Percentiles rank a stretch among this genome's conserved stretches.
phyloP scores from a whole-genome alignment of 2,797 vertebrate genomes.

The Lindbergichthys nudifrons region DNA sequence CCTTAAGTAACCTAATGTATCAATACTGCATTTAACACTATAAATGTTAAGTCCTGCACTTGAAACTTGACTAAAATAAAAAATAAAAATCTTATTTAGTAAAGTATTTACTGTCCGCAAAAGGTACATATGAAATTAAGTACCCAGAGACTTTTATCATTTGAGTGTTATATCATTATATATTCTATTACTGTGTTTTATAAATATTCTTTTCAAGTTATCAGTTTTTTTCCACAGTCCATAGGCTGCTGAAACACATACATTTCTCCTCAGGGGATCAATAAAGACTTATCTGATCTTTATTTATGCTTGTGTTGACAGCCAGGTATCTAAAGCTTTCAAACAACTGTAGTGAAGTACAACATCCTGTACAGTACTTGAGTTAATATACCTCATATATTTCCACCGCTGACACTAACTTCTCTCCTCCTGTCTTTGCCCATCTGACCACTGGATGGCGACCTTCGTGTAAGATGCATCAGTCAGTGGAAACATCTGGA shows the following conservation, averaged over 20 bases:
- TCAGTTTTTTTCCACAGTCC: neutral
- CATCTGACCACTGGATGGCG: constrained; percentile 65
- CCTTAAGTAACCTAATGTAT: no score
- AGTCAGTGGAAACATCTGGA: constrained; percentile 67
- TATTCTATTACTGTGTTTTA: neutral
- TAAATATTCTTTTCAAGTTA: neutral
- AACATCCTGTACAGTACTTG: no score
- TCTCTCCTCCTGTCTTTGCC: neutral
- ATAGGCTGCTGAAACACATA: neutral
- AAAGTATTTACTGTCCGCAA: neutral
- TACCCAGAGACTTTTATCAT: no score
- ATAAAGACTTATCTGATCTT: neutral
- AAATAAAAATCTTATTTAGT: neutral
- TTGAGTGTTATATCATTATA: neutral
- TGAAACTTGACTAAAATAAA: neutral
- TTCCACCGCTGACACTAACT: neutral
- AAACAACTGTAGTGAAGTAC: no score
- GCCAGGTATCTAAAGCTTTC: neutral
- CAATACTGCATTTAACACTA: neutral
- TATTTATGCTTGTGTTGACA: neutral
- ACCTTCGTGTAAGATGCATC: constrained; percentile 23
- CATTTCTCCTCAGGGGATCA: neutral
- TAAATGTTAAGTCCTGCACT: neutral
- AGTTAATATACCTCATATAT: neutral
- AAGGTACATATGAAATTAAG: no score